These are phyloP conservation scores for Trissolcus japonicus DNA, from an alignment of 2,888 invertebrate genomes.

Conservation along the genomic window DNA sequence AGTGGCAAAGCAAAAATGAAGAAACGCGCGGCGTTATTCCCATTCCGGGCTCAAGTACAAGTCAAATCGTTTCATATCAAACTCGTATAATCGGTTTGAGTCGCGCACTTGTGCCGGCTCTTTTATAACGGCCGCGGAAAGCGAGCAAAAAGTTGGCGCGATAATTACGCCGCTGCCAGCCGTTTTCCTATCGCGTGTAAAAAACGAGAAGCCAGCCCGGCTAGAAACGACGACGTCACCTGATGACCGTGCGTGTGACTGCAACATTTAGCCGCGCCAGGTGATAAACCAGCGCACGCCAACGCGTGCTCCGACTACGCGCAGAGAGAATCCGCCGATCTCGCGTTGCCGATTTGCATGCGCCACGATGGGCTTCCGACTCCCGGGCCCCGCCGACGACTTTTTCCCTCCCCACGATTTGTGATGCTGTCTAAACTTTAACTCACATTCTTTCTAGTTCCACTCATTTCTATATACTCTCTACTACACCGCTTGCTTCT, in stretches of 20 bases:
- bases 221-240: conserved; percentile 22
- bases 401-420: conserved; percentile 12
- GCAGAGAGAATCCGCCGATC: conserved; percentile 38
- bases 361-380: conserved; percentile 7
- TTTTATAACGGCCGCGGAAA: conserved; percentile 43
- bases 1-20: conserved; percentile 12
- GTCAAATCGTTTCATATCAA: conserved; percentile 60
- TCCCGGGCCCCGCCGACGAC: conserved; percentile 16
- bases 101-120: conserved; percentile 10
- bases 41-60: conserved; percentile 45
- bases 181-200: conserved; percentile 33
- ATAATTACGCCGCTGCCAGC: conserved; percentile 43
- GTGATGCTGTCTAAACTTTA: neutral
- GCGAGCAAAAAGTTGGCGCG: conserved; percentile 37
- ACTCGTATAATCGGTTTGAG: conserved; percentile 58
- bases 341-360: conserved; percentile 32
- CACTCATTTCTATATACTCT: neutral
- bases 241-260: conserved; percentile 51
- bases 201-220: conserved; percentile 13
- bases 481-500: neutral
- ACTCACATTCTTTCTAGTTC: neutral
- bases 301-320: conserved; percentile 48
- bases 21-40: conserved; percentile 10
- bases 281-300: conserved; percentile 54
- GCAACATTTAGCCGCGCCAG: conserved; percentile 47